Evolutionary conservation across 2,888 invertebrate genomes (phyloP).

Genomic region (Pilophorus perplexus): DNA sequence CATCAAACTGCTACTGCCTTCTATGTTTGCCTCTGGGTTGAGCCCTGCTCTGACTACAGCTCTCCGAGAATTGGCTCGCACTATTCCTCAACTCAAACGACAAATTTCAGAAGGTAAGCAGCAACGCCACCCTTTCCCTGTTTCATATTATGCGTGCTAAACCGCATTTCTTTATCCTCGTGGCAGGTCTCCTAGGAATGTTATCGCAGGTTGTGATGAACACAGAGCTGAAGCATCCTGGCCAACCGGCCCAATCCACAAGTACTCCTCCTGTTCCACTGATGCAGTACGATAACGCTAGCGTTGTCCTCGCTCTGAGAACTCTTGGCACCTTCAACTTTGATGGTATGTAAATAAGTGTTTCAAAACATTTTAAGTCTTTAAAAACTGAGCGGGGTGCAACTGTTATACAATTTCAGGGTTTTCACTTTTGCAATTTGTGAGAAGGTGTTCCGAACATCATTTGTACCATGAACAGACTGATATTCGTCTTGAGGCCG

Average conservation of each 20-base stretch:
- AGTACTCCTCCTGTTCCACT: conserved; percentile 51
- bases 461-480: conserved; percentile 87
- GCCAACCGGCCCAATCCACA: conserved; percentile 53
- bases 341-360: conserved; percentile 66
- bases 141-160: too few species aligned
- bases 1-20: conserved; percentile 79
- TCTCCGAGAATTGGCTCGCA: conserved; percentile 81
- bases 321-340: conserved; percentile 88
- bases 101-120: conserved; percentile 77
- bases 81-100: conserved; percentile 80
- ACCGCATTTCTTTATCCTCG: too few species aligned
- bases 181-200: conserved; percentile 73
- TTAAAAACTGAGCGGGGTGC: too few species aligned
- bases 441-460: conserved; percentile 86
- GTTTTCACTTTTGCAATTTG: conserved; percentile 86
- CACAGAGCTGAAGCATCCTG: conserved; percentile 77
- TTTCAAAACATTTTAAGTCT: conserved; percentile 10
- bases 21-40: conserved; percentile 89
- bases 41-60: conserved; percentile 88
- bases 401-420: conserved; percentile 57
- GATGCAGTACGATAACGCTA: conserved; percentile 71
- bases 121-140: background rate
- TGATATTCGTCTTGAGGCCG: conserved; percentile 90
- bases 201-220: conserved; percentile 87
- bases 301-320: conserved; percentile 84